phyloP scores from a whole-genome alignment of 2,797 vertebrate species.

The Glossophaga mutica region DNA sequence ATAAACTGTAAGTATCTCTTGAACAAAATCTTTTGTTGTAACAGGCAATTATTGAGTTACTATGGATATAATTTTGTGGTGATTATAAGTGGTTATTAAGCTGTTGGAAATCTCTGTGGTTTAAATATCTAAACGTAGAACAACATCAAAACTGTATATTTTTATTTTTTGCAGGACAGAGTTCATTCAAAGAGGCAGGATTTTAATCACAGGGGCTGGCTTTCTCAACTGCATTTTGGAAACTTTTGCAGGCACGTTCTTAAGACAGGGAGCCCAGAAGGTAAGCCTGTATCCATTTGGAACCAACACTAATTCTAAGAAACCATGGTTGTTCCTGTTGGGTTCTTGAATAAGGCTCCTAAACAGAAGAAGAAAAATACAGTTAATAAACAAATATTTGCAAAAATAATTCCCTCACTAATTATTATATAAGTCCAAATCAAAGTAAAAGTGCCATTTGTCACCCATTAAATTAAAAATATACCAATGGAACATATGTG shows the following conservation, averaged over 20 bases:
- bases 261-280: conserved; percentile 81
- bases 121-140: not conserved
- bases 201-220: conserved; percentile 78
- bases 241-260: conserved; percentile 76
- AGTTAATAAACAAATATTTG: not conserved
- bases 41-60: conserved; percentile 28
- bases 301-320: conserved; percentile 32
- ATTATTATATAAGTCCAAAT: conserved; percentile 28
- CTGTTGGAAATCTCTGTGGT: not conserved
- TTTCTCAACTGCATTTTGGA: conserved; percentile 79
- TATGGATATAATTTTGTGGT: not conserved
- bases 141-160: not conserved
- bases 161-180: conserved; percentile 72
- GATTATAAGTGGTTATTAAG: not conserved
- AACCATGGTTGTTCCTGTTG: not conserved
- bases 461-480: conserved; percentile 24
- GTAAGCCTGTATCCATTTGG: conserved; percentile 62
- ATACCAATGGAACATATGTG: not conserved
- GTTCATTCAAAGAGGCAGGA: conserved; percentile 77
- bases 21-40: conserved; percentile 20
- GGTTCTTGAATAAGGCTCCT: not conserved
- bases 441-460: conserved; percentile 18
- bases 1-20: not conserved
- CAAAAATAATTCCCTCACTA: conserved; percentile 3
- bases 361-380: not conserved